Conservation (phyloP, 2,797 vertebrate species). For the Syndactyla subalaris region DNA sequence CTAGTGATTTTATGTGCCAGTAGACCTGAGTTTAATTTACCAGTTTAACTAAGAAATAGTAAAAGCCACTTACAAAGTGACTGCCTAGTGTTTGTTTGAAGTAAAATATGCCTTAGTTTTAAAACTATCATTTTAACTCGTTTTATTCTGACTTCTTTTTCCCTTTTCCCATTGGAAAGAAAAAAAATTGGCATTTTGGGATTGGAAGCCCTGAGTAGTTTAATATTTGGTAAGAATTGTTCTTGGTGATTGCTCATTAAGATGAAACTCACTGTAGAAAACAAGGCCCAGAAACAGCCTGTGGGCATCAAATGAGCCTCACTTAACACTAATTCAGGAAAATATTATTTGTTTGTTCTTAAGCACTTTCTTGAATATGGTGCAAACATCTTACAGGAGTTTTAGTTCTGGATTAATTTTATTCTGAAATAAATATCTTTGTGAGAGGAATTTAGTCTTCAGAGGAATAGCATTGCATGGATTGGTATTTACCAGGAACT, state of each 20-base stretch:
- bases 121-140: constrained; percentile 43
- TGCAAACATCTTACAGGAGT: constrained; percentile 18
- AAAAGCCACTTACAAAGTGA: constrained; percentile 88
- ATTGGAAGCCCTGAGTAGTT: constrained; percentile 85
- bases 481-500: constrained; percentile 54
- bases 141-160: constrained; percentile 55
- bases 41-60: constrained; percentile 80
- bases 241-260: constrained; percentile 63
- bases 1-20: constrained; percentile 89
- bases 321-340: constrained; percentile 23
- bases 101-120: constrained; percentile 73
- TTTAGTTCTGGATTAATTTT: constrained; percentile 23
- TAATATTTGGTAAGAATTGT: constrained; percentile 77
- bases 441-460: constrained; percentile 34
- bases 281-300: not conserved
- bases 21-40: constrained; percentile 85
- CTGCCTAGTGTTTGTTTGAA: constrained; percentile 78
- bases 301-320: constrained; percentile 32
- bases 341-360: not conserved
- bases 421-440: constrained; percentile 37
- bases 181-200: constrained; percentile 69
- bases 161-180: constrained; percentile 42
- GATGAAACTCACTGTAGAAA: constrained; percentile 26
- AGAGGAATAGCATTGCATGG: constrained; percentile 25
- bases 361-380: constrained; percentile 39